These are phyloP conservation scores for Danio rerio DNA, from an alignment of 2,113 vertebrate species.

Conservation along the genomic window DNA sequence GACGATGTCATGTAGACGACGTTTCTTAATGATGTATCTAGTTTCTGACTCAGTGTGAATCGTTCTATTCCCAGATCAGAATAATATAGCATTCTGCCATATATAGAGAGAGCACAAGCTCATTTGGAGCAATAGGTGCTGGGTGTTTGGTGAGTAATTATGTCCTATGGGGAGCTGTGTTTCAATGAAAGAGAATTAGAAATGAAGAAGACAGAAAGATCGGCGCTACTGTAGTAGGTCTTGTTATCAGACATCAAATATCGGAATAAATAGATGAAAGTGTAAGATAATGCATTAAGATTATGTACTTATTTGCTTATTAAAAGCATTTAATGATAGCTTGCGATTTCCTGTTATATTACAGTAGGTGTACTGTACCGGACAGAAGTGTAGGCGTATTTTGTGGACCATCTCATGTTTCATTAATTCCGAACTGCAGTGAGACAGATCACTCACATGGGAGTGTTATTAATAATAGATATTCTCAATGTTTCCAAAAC, in stretches of 20 bases:
- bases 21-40: conserved; percentile 48
- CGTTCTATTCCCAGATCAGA: conserved; percentile 28
- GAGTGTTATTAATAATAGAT: conserved; percentile 56
- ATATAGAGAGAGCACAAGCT: conserved; percentile 38
- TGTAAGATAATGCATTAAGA: conserved; percentile 3
- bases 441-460: conserved; percentile 45
- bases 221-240: conserved; percentile 27
- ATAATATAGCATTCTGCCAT: conserved; percentile 41
- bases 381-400: conserved; percentile 4
- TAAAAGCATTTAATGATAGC: conserved; percentile 26
- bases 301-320: neutral
- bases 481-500: conserved; percentile 51
- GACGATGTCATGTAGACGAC: conserved; percentile 25
- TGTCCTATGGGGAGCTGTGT: conserved; percentile 62
- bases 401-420: conserved; percentile 41
- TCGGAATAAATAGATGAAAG: neutral
- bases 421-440: conserved; percentile 47
- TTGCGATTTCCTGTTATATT: neutral
- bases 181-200: conserved; percentile 66
- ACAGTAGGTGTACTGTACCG: conserved; percentile 25
- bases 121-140: conserved; percentile 55
- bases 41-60: conserved; percentile 29
- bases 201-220: conserved; percentile 54
- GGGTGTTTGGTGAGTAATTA: conserved; percentile 65
- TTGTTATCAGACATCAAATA: conserved; percentile 29